A percentile compares a stretch with the other conserved stretches of the same genome.
Evolutionary conservation across 2,888 invertebrate species (phyloP).

Genomic region (Cantharis lateralis): DNA sequence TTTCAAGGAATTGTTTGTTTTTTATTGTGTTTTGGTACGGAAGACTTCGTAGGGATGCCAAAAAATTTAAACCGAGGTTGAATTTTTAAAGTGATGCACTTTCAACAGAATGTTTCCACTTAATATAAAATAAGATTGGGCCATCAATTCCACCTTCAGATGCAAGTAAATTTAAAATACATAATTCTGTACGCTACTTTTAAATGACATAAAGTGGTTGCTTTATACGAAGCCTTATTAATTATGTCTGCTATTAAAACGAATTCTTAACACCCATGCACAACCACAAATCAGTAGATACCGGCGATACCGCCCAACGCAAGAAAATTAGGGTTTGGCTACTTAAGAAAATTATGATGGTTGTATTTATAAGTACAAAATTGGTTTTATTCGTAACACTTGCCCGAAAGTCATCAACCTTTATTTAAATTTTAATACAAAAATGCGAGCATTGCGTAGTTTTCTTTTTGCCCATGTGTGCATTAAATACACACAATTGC

Average conservation of each 20-base stretch:
- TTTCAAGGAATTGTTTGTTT: no score
- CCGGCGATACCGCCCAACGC: background rate
- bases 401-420: constrained; percentile 19
- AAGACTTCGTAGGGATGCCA: no score
- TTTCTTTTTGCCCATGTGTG: constrained; percentile 11
- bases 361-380: background rate
- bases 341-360: background rate
- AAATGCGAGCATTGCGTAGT: background rate
- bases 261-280: constrained; percentile 1
- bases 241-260: background rate
- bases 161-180: background rate
- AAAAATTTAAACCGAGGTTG: no score
- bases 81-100: no score
- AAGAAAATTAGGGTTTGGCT: constrained; percentile 3
- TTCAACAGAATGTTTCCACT: no score
- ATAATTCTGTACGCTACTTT: background rate
- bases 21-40: no score
- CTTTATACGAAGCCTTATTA: background rate
- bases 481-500: constrained; percentile 5
- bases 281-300: background rate
- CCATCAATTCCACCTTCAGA: background rate
- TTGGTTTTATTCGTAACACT: background rate
- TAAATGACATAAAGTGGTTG: background rate
- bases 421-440: constrained; percentile 4
- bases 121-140: no score